Evolutionary conservation across 2,888 invertebrate species (phyloP), one percentile per base, ranked within the genome.

Genomic region (Dicyrtoma fusca): DNA sequence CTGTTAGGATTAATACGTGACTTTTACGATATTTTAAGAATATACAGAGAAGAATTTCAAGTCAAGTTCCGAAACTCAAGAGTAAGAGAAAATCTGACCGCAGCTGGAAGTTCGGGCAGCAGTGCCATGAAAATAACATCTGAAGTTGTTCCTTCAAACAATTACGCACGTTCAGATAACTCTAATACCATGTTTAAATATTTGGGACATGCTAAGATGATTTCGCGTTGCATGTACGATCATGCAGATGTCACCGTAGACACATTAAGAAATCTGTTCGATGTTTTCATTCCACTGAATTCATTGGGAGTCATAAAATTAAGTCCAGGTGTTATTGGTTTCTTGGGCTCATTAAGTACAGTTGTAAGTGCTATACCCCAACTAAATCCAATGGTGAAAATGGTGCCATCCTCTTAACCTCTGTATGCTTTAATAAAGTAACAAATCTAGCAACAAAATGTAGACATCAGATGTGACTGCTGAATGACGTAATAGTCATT

Each of bases 251-350:
- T 95, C 11, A 86, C 91, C 72, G 86, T 94, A 76, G 95, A 96
- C 84, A 90, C 91, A 0, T 82, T 92, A 5, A 95, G 94, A 83
- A 95, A 96, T 85, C 84, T 88, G 10, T 93, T 93, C 85, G 95
- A 96, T 84, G 84, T 95, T 71, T 91, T 94, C 81, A 91, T 96
- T 82, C 95, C 95, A 0, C 84, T 95, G 75, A 89, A 91, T 72
- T 89, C 91, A 6, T 84, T 95, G 77, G 94, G 93, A 0, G 89
- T 91, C 82, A 87, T 90, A 0, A 90, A 89, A 79, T 83, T 94
- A 11, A 91, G 90, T 74, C 91, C 94, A 0, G 90, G 91, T 73
- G 87, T 89, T 23, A 87, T 94, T 70, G 95, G 95, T 0, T 80
- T 90, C 8, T 83, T 94, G 19, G 95, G 95, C 4, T 87, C 91